Evolutionary conservation across 1,140 invertebrate genomes (phyloP).

Genomic region (Zaprionus africanus): DNA sequence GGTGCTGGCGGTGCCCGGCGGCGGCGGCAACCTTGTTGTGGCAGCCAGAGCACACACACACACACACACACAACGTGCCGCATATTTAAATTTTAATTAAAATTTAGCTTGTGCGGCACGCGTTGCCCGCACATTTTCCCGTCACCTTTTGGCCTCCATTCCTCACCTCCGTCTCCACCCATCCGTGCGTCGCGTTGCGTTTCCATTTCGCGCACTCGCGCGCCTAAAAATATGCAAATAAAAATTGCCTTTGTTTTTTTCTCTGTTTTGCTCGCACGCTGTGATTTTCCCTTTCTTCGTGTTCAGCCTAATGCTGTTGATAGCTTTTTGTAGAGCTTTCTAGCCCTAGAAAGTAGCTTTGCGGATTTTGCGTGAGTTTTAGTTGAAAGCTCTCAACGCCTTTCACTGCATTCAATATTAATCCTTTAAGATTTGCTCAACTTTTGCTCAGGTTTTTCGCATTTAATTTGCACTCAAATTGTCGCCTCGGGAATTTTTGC

Average conservation of each 20-base stretch:
- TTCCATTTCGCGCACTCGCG: slow-evolving; percentile 63
- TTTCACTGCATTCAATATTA: slow-evolving; percentile 39
- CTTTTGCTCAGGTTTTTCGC: not conserved
- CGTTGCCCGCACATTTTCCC: slow-evolving; percentile 7
- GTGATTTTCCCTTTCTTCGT: not conserved
- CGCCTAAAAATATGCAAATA: slow-evolving; percentile 78
- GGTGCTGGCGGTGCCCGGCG: not conserved
- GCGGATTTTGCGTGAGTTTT: slow-evolving; percentile 16
- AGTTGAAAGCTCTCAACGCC: slow-evolving; percentile 21
- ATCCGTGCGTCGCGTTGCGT: slow-evolving; percentile 16
- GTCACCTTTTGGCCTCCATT: not conserved
- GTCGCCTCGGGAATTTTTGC: not conserved
- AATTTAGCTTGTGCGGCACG: slow-evolving; percentile 54
- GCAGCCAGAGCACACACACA: slow-evolving; percentile 22
- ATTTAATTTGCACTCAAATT: not conserved
- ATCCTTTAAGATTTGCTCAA: slow-evolving; percentile 11
- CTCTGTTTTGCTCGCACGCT: not conserved
- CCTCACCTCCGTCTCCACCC: not conserved
- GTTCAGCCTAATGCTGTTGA: not conserved
- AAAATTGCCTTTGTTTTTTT: slow-evolving; percentile 51
- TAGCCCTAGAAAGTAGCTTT: slow-evolving; percentile 17
- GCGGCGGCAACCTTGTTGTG: slow-evolving; percentile 45
- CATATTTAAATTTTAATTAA: slow-evolving; percentile 83
- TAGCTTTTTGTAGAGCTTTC: slow-evolving; percentile 2
- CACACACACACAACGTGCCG: slow-evolving; percentile 51